These are phyloP conservation scores for Drepanosiphum platanoidis DNA, from an alignment of 2,888 invertebrate species.

Conservation along the genomic window DNA sequence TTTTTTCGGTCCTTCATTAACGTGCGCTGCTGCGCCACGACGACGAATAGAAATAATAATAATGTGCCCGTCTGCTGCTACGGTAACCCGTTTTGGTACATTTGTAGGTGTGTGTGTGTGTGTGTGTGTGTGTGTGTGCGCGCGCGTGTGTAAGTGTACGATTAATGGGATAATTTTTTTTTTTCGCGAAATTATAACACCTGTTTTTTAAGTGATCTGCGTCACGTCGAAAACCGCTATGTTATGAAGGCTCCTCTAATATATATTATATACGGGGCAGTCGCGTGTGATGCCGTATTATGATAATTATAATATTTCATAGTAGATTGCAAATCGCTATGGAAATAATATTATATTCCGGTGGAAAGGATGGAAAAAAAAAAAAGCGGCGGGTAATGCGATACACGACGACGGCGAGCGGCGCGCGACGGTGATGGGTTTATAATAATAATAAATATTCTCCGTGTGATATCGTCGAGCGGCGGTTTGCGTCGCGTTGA, in stretches of 20 bases:
- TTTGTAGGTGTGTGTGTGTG: too few relatives aligned
- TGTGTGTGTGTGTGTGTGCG: too few relatives aligned
- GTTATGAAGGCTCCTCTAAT: not conserved
- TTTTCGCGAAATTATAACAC: not conserved
- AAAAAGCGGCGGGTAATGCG: too few relatives aligned
- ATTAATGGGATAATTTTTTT: conserved; percentile 10
- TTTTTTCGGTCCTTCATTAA: not conserved
- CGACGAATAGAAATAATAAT: not conserved
- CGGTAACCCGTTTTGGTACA: not conserved
- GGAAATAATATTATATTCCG: not conserved
- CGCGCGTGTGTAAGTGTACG: not conserved
- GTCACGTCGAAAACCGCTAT: not conserved
- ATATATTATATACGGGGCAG: too few relatives aligned
- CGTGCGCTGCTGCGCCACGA: not conserved
- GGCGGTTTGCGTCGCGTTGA: too few relatives aligned
- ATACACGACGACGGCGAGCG: too few relatives aligned
- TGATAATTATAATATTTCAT: not conserved
- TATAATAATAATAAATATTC: not conserved
- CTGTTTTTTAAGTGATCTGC: not conserved
- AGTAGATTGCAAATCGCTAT: not conserved
- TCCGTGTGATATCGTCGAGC: too few relatives aligned
- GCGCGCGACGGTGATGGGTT: too few relatives aligned
- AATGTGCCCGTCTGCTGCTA: not conserved
- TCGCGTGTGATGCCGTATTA: not conserved
- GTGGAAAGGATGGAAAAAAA: too few relatives aligned